Percentiles rank a stretch among this genome's conserved stretches.
Conservation (phyloP, 2,113 vertebrate species). For the Erinaceus europaeus region DNA sequence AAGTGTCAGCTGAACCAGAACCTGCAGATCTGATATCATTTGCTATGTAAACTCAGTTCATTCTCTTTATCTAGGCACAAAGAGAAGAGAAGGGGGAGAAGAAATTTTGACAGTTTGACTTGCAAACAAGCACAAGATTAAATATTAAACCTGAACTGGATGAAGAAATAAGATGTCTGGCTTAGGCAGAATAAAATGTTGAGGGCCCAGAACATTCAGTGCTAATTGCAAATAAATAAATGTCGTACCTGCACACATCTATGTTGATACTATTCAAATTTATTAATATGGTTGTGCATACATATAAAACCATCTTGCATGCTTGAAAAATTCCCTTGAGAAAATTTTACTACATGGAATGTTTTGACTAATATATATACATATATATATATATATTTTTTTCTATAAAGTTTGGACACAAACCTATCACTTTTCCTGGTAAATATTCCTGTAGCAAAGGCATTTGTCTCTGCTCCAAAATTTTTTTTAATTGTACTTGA, state of each 20-base stretch:
- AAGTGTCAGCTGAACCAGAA: not conserved
- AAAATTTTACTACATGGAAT: not conserved
- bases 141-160: conserved; percentile 17
- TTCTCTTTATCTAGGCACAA: not conserved
- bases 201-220: not conserved
- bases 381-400: conserved; percentile 45
- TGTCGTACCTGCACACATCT: not conserved
- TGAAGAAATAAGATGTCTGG: conserved; percentile 34
- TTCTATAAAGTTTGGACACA: conserved; percentile 22
- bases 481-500: conserved; percentile 37
- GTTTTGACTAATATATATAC: conserved; percentile 45
- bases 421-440: not conserved
- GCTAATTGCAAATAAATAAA: conserved; percentile 8
- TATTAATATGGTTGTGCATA: not conserved
- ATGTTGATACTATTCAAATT: not conserved
- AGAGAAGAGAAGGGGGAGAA: not conserved
- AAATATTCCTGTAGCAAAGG: not conserved
- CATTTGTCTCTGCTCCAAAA: conserved; percentile 35
- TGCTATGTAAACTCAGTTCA: not conserved
- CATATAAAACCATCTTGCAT: conserved; percentile 18
- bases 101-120: not conserved
- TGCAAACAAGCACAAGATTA: conserved; percentile 26
- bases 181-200: not conserved
- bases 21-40: not conserved
- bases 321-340: conserved; percentile 26